A percentile compares a stretch with the other conserved stretches of the same genome.
phyloP scores from a whole-genome alignment of 2,888 invertebrate species.

The Invenusta paracnida region DNA sequence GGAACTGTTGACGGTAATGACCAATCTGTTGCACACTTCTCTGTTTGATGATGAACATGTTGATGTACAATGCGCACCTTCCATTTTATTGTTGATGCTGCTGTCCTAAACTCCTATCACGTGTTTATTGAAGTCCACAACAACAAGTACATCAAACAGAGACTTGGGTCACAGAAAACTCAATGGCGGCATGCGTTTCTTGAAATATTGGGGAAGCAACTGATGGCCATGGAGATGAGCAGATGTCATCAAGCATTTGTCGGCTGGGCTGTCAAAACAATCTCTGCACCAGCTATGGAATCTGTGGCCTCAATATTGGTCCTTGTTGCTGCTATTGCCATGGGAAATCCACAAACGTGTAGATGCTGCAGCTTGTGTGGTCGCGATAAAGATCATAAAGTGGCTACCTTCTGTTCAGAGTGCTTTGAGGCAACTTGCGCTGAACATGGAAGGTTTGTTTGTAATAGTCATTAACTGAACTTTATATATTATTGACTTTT shows the following conservation, averaged over 20 bases:
- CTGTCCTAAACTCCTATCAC: neutral
- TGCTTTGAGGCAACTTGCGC: conserved; percentile 30
- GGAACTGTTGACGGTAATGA: conserved; percentile 30
- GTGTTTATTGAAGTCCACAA: neutral
- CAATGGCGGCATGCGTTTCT: conserved; percentile 13
- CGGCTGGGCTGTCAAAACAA: conserved; percentile 11
- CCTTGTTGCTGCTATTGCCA: neutral
- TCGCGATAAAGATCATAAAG: conserved; percentile 19
- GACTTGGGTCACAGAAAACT: neutral
- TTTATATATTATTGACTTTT: neutral
- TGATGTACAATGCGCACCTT: conserved; percentile 16
- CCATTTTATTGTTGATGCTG: conserved; percentile 16
- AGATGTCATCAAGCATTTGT: conserved; percentile 3
- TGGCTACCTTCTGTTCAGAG: conserved; percentile 20
- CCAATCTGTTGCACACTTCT: conserved; percentile 2
- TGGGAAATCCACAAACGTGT: neutral
- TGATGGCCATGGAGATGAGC: conserved; percentile 9
- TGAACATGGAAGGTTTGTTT: no score
- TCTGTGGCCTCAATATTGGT: neutral
- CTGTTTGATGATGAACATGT: neutral
- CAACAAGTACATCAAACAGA: neutral
- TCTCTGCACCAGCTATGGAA: neutral
- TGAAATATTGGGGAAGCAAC: neutral
- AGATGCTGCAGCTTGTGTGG: neutral
- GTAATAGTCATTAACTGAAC: neutral